These are phyloP conservation scores for Staurois parvus DNA, from an alignment of 2,797 vertebrate genomes.

Conservation along the genomic window DNA sequence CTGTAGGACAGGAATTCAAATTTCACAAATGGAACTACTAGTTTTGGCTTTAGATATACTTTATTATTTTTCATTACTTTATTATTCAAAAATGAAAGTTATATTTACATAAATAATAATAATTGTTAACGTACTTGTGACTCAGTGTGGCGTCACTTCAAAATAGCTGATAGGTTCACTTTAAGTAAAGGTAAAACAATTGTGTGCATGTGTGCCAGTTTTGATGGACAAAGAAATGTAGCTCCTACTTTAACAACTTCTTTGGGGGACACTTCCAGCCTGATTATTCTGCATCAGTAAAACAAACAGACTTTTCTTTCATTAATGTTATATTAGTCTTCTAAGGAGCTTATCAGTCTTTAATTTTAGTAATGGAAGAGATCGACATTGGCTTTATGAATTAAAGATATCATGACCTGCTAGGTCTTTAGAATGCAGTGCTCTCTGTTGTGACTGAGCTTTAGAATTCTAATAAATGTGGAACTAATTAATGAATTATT, in stretches of 20 bases:
- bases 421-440: background rate
- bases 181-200: background rate
- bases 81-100: too few relatives aligned
- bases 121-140: too few relatives aligned
- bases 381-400: slow-evolving; percentile 7
- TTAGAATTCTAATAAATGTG: slow-evolving; percentile 25
- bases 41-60: too few relatives aligned
- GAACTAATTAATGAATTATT: slow-evolving; percentile 19
- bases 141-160: too few relatives aligned
- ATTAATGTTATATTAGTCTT: background rate
- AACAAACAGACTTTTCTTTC: background rate
- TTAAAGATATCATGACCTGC: slow-evolving; percentile 12
- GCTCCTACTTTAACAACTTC: background rate
- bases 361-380: slow-evolving; percentile 10
- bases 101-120: too few relatives aligned
- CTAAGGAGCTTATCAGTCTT: slow-evolving; percentile 13
- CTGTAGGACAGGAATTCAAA: too few relatives aligned
- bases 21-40: too few relatives aligned
- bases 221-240: background rate
- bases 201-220: background rate
- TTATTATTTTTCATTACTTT: too few relatives aligned
- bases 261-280: background rate
- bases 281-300: background rate
- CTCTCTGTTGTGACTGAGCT: background rate
- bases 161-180: background rate